Evolutionary conservation across 2,888 invertebrate species (phyloP), one percentile per base, ranked within the genome.

Genomic region (Torymus tubicola): DNA sequence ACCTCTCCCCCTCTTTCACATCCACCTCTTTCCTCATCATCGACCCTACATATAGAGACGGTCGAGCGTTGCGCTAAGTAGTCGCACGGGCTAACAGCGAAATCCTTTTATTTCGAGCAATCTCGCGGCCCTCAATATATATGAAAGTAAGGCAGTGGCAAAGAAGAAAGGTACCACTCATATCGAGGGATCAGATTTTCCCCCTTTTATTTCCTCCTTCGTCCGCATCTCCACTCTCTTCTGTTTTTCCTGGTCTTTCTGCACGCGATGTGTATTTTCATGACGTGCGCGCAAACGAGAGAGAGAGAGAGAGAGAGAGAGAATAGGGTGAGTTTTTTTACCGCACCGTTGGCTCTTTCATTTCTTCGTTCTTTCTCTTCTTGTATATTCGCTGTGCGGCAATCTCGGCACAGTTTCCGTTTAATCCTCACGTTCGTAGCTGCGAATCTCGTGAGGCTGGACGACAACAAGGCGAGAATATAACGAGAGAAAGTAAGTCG

Each of bases 81-180:
- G 74, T 60, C 18, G 16, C 11, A n/a, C 77, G 24, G 63, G 31
- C 42, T 69, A 31, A 79, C 79, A 79, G 18, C 64, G 60, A 80
- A 80, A 80, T 74, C 79, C 79, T 80, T 80, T 80, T 80, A 80
- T 74, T 80, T 74, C 63, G 52, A 53, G 69, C 57, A 63, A 68
- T 69, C 18, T 58, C 13, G n/a, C 5, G 10, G 1, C 31, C 57
- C 69, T 69, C 18, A 13, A 2, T 50, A 14, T 10, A 3, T 11
- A 8, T 10, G 14, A 18, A 24, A 42, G 72, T 65, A 55, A 13
- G 55, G 16, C 11, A 18, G n/a, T 55, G 24, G 14, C 0, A 57
- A 24, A n/a, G 21, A 58, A 52, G 24, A 31, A 16, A 69, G 31
- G 3, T n/a, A n/a, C 52, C 60, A 24, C 53, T 61, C 68, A 68